Conservation (phyloP, 2,888 invertebrate genomes). For the Calliphora vomitoria region DNA sequence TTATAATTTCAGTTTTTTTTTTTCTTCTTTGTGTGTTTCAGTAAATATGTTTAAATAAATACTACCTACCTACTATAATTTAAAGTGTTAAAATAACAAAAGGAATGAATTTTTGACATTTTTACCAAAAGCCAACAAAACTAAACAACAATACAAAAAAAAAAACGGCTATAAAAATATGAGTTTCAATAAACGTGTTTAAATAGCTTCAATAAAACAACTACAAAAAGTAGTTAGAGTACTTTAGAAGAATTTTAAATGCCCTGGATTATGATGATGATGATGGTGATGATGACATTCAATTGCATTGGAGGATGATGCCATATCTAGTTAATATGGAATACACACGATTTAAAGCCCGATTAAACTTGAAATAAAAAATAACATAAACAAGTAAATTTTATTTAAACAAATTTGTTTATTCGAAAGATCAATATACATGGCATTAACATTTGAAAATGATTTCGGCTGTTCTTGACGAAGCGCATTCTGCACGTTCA, state of each 20-base stretch:
- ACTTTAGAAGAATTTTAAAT: not conserved
- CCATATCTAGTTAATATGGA: no score
- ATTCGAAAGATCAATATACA: no score
- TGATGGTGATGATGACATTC: no score
- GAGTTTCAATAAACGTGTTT: conserved; percentile 20
- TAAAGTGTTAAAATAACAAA: conserved; percentile 34
- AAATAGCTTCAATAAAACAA: not conserved
- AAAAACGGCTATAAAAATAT: not conserved
- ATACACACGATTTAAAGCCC: no score
- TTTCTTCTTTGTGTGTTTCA: not conserved
- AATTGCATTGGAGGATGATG: no score
- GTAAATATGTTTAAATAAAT: not conserved
- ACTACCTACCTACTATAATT: conserved; percentile 25
- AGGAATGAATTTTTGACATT: conserved; percentile 22
- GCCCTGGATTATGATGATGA: not conserved
- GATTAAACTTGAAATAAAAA: no score
- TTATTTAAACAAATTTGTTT: no score
- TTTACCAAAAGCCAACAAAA: not conserved
- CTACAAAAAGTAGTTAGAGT: not conserved
- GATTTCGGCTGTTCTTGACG: no score
- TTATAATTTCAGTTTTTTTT: conserved; percentile 37
- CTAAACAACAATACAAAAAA: not conserved
- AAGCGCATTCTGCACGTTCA: no score
- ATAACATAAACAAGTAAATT: no score
- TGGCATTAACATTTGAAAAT: no score